Evolutionary conservation across 2,797 vertebrate species (phyloP).

Genomic region (Rhabdophis nuchalis): DNA sequence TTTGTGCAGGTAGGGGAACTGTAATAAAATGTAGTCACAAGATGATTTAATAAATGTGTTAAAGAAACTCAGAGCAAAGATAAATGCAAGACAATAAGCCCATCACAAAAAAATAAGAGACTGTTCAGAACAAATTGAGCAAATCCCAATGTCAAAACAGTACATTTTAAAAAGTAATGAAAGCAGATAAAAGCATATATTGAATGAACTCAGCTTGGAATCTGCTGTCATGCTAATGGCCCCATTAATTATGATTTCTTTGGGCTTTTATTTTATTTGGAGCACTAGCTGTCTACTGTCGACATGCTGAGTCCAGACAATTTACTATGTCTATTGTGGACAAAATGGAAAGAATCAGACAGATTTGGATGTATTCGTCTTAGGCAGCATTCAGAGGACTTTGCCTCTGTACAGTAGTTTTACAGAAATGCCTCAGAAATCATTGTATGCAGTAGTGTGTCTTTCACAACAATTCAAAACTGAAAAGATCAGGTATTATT

Average conservation of each 20-base stretch:
- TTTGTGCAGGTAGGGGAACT: not conserved
- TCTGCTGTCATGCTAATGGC: not conserved
- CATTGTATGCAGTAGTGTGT: not conserved
- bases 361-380: not conserved
- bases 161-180: not conserved
- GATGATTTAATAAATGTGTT: not conserved
- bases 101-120: conserved; percentile 2
- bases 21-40: not conserved
- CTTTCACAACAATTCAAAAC: not conserved
- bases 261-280: not conserved
- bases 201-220: not conserved
- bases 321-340: not conserved
- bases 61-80: not conserved
- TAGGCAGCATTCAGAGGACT: not conserved
- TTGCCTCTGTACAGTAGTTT: not conserved
- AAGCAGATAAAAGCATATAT: not conserved
- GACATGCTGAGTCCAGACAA: not conserved
- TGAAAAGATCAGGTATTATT: not conserved
- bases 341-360: not conserved
- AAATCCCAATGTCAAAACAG: conserved; percentile 8
- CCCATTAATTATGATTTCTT: conserved; percentile 3
- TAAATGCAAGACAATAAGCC: not conserved
- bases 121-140: not conserved
- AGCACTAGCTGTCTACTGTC: not conserved
- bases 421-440: not conserved